Evolutionary conservation across 2,113 vertebrate genomes (phyloP).

Genomic region (Caretta caretta): DNA sequence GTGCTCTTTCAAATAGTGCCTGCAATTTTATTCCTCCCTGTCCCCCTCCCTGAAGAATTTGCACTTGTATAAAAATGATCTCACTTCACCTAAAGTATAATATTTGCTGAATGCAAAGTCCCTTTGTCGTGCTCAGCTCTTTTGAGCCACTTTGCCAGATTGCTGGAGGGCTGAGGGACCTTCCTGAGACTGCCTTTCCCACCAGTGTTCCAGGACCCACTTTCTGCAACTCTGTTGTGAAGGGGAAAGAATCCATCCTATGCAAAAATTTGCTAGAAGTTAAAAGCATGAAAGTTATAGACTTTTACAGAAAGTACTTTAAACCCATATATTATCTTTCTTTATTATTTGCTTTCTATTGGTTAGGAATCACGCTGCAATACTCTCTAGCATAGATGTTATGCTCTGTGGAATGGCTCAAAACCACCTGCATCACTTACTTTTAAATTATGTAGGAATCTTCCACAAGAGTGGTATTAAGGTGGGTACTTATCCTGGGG

Average conservation of each 20-base stretch:
- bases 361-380: background rate
- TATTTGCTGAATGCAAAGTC: background rate
- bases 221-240: background rate
- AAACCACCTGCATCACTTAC: background rate
- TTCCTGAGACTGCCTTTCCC: background rate
- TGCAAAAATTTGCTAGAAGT: background rate
- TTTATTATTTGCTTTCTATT: background rate
- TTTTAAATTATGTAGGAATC: background rate
- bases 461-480: background rate
- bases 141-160: background rate
- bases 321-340: background rate
- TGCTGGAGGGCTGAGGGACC: background rate
- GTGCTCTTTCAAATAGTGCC: background rate
- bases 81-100: accelerated
- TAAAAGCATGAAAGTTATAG: background rate
- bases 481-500: background rate
- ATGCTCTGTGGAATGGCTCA: background rate
- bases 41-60: background rate
- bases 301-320: background rate
- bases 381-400: background rate
- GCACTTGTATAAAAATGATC: background rate
- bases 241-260: background rate
- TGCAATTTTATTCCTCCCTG: background rate
- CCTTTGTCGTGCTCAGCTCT: background rate
- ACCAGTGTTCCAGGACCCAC: background rate